phyloP scores from a whole-genome alignment of 2,888 invertebrate species.

The Petrolisthes cinctipes region DNA sequence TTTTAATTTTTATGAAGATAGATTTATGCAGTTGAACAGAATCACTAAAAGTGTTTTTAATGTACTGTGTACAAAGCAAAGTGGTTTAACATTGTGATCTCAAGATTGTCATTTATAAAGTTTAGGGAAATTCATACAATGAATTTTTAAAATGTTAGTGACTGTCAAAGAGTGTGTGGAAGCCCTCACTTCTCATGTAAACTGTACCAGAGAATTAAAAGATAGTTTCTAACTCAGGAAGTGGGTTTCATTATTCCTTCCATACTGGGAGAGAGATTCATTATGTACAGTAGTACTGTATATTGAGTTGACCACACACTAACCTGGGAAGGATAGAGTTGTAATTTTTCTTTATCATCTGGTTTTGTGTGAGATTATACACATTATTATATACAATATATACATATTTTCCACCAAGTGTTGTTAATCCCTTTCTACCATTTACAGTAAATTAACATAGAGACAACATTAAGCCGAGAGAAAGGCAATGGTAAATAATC shows the following conservation, averaged over 20 bases:
- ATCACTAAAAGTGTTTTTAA: slow-evolving; percentile 62
- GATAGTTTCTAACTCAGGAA: slow-evolving; percentile 62
- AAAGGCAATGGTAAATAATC: too few relatives aligned
- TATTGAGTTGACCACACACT: too few relatives aligned
- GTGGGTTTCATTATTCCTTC: slow-evolving; percentile 35
- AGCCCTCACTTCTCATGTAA: slow-evolving; percentile 63
- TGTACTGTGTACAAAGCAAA: slow-evolving; percentile 61
- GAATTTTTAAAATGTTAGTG: slow-evolving; percentile 59
- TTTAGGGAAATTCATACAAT: slow-evolving; percentile 60
- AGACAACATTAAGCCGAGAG: too few relatives aligned
- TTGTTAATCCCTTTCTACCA: too few relatives aligned
- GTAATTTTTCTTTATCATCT: too few relatives aligned
- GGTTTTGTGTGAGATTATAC: background rate
- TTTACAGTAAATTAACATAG: too few relatives aligned
- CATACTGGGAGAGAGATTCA: background rate
- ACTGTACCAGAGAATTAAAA: slow-evolving; percentile 63
- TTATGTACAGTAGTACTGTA: too few relatives aligned
- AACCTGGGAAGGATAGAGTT: too few relatives aligned
- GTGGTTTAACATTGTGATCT: slow-evolving; percentile 59
- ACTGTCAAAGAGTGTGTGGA: slow-evolving; percentile 60
- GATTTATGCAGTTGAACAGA: slow-evolving; percentile 61
- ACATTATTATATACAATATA: slow-evolving; percentile 7
- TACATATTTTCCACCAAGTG: background rate
- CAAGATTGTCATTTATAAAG: slow-evolving; percentile 61
- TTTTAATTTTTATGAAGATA: slow-evolving; percentile 59